phyloP scores from a whole-genome alignment of 2,888 invertebrate genomes.

The Hyposoter dolosus region DNA sequence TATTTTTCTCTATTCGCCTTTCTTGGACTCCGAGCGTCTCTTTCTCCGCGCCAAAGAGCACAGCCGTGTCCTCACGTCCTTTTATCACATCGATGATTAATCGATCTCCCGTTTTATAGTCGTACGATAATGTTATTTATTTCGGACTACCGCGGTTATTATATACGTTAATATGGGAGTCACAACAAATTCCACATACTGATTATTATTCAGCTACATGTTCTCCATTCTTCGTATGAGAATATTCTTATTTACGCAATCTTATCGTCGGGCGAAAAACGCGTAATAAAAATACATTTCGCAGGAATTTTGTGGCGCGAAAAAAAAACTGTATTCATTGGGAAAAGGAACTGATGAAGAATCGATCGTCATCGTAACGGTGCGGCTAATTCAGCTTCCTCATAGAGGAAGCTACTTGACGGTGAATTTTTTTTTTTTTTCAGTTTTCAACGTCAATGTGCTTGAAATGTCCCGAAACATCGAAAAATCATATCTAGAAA shows the following conservation, averaged over 20 bases:
- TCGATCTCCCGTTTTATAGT: conserved; percentile 29
- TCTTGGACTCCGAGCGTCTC: neutral
- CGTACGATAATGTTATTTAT: neutral
- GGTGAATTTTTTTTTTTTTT: no score
- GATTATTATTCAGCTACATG: neutral
- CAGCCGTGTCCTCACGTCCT: conserved; percentile 14
- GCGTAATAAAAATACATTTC: neutral
- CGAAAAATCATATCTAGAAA: no score
- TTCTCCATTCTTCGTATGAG: neutral
- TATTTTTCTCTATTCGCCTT: conserved; percentile 9
- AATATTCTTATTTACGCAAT: neutral
- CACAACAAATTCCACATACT: neutral
- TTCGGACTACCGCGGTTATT: neutral
- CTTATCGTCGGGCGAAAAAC: neutral
- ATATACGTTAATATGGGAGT: neutral
- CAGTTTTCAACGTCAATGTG: no score
- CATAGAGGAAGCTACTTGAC: no score
- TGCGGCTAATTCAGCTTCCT: no score
- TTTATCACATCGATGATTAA: conserved; percentile 51
- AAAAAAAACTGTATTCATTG: neutral
- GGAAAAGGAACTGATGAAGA: neutral
- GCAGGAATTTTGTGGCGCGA: neutral
- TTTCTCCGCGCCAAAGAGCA: neutral
- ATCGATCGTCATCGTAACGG: neutral
- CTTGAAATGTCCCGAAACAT: no score